A percentile compares a stretch with the other conserved stretches of the same genome.
These are phyloP conservation scores for Meiosimyza decipiens DNA, from an alignment of 2,888 invertebrate species.

Conservation along the genomic window DNA sequence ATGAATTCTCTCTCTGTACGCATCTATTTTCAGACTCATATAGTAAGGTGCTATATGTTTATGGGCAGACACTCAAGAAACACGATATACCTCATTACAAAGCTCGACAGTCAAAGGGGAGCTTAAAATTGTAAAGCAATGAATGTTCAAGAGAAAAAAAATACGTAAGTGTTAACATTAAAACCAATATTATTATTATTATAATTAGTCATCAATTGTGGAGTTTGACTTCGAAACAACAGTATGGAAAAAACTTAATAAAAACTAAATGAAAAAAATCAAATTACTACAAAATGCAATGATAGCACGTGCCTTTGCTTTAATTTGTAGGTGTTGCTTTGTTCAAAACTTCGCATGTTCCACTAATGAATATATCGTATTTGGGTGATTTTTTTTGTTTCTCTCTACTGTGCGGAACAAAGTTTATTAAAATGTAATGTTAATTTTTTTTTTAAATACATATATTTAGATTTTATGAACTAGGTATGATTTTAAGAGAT, in stretches of 20 bases:
- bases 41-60: neutral
- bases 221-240: neutral
- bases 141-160: too few relatives aligned
- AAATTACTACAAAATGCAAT: conserved; percentile 36
- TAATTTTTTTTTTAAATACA: neutral
- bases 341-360: conserved; percentile 1
- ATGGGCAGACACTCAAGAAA: conserved; percentile 3
- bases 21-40: neutral
- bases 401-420: neutral
- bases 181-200: conserved; percentile 9
- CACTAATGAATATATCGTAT: neutral
- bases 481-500: neutral
- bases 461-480: neutral
- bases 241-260: neutral
- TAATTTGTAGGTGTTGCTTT: conserved; percentile 25
- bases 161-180: neutral
- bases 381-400: neutral
- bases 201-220: conserved; percentile 26
- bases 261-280: conserved; percentile 8
- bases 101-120: too few relatives aligned
- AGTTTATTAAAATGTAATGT: neutral
- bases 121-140: too few relatives aligned
- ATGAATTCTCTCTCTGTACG: too few relatives aligned
- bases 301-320: conserved; percentile 37
- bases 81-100: conserved; percentile 5